Evolutionary conservation across 2,797 vertebrate genomes (phyloP), one percentile per base, ranked within the genome.

Genomic region (Babyrousa celebensis): DNA sequence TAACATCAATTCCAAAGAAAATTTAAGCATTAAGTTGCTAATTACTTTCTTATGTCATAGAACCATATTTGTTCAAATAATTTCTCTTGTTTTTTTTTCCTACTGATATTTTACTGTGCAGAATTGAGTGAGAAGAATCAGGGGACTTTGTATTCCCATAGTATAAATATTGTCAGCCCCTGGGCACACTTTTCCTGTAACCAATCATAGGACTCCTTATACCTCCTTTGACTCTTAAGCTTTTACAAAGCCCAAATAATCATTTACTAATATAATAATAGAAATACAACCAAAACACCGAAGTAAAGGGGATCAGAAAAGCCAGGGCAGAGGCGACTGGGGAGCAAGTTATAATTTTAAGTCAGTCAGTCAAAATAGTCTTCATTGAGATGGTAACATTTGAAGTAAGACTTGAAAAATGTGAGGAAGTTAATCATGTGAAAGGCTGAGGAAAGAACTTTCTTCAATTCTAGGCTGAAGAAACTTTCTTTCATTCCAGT

Each of bases 41-140:
- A 91, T 97, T 94, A 93, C 43, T 62, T 95, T 84, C 80, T 84
- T 97, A 88, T 77, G 60, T 92, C 78, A 52, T 88, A 92, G 54
- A 25, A 87, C 68, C 67, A 52, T 93, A 88, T 87, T 72, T 96
- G 16, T 36, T 7, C 80, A 12, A 85, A 84, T 80, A 56, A 89
- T 58, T 58, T 97, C 36, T 68, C 17, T 58, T 71, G 0, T 89
- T 83, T 87, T 85, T 95, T 92, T 43, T 91, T 43, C 5, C 58
- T 70, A 18, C 21, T 78, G 32, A 68, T 89, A 86, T 89, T 97
- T 74, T 95, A 58, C 36, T 70, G 1, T 91, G 92, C 21, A 91
- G 52, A 90, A 82, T 36, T 67, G 70, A 27, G 14, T 40, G 43
- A 94, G 67, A 67, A 27, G 56, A 85, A 87, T 70, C 23, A 12